A percentile compares a stretch with the other conserved stretches of the same genome.
These are phyloP conservation scores for Rhagium mordax DNA, from an alignment of 2,888 invertebrate species.

Conservation along the genomic window DNA sequence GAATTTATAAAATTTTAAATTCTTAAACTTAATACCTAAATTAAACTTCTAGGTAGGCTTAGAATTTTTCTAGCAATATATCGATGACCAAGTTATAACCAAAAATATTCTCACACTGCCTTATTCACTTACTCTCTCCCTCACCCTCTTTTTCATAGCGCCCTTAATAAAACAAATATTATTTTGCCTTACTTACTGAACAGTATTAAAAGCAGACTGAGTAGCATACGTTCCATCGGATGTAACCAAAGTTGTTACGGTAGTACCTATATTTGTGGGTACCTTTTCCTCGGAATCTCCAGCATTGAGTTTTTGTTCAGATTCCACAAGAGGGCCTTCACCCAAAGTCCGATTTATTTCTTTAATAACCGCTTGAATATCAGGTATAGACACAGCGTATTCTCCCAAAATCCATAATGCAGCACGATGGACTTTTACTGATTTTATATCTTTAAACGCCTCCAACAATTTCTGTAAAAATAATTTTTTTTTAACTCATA, in stretches of 20 bases:
- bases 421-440: conserved; percentile 93
- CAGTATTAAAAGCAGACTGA: conserved; percentile 95
- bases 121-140: too few species aligned
- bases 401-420: conserved; percentile 99
- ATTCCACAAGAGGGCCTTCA: conserved; percentile 78
- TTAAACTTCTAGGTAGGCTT: too few species aligned
- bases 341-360: conserved; percentile 79
- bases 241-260: conserved; percentile 82
- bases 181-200: conserved; percentile 74
- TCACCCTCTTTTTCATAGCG: too few species aligned
- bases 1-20: too few species aligned
- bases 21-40: too few species aligned
- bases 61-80: too few species aligned
- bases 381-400: conserved; percentile 85
- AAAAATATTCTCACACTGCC: too few species aligned
- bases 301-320: conserved; percentile 80
- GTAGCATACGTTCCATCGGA: conserved; percentile 99
- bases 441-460: conserved; percentile 88
- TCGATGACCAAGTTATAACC: too few species aligned
- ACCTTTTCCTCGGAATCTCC: conserved; percentile 77
- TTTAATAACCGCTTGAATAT: conserved; percentile 86
- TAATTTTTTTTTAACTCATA: too few species aligned
- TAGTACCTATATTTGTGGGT: conserved; percentile 49
- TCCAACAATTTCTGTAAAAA: conserved; percentile 78
- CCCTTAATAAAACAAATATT: neutral